Conservation (phyloP, 2,888 invertebrate species). For the Cosmorhoe ocellata region DNA sequence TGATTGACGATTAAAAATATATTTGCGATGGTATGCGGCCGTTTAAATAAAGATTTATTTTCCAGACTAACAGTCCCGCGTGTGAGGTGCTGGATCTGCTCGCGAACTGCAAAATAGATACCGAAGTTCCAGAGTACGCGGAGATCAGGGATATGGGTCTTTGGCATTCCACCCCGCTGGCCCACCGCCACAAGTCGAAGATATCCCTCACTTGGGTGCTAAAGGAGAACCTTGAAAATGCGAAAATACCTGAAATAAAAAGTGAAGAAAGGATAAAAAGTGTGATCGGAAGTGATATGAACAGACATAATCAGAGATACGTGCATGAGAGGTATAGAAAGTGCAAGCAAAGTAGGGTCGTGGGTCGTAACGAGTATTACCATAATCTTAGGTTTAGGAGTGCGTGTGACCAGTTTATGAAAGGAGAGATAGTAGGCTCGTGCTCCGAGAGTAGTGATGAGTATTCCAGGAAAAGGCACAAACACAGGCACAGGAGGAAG, state of each 20-base stretch:
- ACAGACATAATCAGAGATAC: conserved; percentile 39
- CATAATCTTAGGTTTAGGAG: conserved; percentile 72
- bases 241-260: conserved; percentile 52
- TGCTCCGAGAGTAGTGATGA: conserved; percentile 71
- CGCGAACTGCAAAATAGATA: conserved; percentile 61
- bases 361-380: conserved; percentile 73
- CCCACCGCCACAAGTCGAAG: conserved; percentile 81
- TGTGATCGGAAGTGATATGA: conserved; percentile 42
- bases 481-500: conserved; percentile 74
- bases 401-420: conserved; percentile 70
- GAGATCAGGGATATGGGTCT: conserved; percentile 76
- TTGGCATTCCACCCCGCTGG: conserved; percentile 75
- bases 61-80: conserved; percentile 51
- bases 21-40: neutral
- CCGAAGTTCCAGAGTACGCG: conserved; percentile 64
- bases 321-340: conserved; percentile 57
- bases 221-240: conserved; percentile 83
- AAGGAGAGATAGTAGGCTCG: conserved; percentile 45
- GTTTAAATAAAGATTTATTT: conserved; percentile 20
- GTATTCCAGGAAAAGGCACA: conserved; percentile 68
- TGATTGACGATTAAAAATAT: conserved; percentile 19
- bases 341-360: conserved; percentile 58
- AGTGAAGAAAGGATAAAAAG: conserved; percentile 45
- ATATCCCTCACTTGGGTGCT: conserved; percentile 90
- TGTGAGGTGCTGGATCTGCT: conserved; percentile 70